Conservation (phyloP, 2,888 invertebrate genomes). For the Taenaris catops region DNA sequence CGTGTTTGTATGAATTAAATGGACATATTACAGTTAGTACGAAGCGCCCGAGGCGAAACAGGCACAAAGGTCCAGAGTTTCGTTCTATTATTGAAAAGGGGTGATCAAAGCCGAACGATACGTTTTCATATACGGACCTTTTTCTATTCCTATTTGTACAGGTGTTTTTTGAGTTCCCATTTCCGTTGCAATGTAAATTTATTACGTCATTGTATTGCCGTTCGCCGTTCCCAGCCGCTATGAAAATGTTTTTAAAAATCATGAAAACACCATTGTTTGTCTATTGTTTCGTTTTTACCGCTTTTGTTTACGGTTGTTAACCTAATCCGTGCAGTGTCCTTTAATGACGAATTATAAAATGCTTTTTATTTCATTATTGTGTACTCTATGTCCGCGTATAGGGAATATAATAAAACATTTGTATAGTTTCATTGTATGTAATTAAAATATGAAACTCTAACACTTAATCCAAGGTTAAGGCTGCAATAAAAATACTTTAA, state of each 20-base stretch:
- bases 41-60: conserved; percentile 42
- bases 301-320: neutral
- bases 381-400: too few species aligned
- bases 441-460: too few species aligned
- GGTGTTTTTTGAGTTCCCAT: conserved; percentile 47
- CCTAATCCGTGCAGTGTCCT: neutral
- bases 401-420: too few species aligned
- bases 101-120: conserved; percentile 71
- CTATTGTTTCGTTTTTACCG: conserved; percentile 9
- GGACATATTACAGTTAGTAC: conserved; percentile 51
- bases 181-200: conserved; percentile 42
- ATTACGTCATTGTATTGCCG: conserved; percentile 33
- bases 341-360: too few species aligned
- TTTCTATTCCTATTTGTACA: conserved; percentile 55
- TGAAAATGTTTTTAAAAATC: conserved; percentile 28
- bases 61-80: conserved; percentile 52
- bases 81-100: conserved; percentile 71
- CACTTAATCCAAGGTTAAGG: too few species aligned
- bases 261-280: conserved; percentile 25
- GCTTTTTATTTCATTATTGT: too few species aligned
- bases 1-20: conserved; percentile 53
- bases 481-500: too few species aligned
- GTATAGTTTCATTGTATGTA: too few species aligned
- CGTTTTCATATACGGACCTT: conserved; percentile 58
- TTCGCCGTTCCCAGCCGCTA: conserved; percentile 26